Evolutionary conservation across 2,888 invertebrate genomes (phyloP).

Genomic region (Noctua pronuba): DNA sequence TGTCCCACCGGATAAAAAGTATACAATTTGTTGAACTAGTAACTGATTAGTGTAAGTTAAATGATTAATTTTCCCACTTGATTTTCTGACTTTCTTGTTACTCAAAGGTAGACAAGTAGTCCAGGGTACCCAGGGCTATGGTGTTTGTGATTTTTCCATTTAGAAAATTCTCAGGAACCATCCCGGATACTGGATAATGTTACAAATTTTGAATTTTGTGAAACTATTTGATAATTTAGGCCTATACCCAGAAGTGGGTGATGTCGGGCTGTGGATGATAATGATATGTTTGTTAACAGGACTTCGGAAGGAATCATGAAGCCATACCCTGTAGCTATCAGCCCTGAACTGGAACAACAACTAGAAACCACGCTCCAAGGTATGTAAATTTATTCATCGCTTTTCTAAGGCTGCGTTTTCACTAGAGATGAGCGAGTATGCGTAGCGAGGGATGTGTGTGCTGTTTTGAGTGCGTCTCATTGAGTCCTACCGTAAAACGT

Average conservation of each 20-base stretch:
- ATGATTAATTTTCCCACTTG: background rate
- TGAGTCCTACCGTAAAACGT: no score
- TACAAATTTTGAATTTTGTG: background rate
- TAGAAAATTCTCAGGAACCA: background rate
- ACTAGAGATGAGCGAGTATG: no score
- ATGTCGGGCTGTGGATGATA: background rate
- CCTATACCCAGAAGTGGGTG: background rate
- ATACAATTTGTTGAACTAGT: no score
- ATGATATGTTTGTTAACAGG: conserved; percentile 68
- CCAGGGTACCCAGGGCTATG: no score
- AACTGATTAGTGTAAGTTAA: background rate
- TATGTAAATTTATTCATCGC: conserved; percentile 51
- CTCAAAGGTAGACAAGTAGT: background rate
- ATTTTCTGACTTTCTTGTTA: background rate
- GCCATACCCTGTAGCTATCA: conserved; percentile 94
- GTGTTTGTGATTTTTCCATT: no score
- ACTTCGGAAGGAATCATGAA: conserved; percentile 93
- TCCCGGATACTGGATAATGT: no score
- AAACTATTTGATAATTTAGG: background rate
- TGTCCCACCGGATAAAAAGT: no score
- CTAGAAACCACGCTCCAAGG: conserved; percentile 90
- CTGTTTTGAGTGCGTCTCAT: no score
- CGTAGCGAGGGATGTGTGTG: no score
- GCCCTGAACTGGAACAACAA: conserved; percentile 92
- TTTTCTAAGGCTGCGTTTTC: no score